Evolutionary conservation across 2,797 vertebrate genomes (phyloP).

Genomic region (Sebastolobus altivelis): DNA sequence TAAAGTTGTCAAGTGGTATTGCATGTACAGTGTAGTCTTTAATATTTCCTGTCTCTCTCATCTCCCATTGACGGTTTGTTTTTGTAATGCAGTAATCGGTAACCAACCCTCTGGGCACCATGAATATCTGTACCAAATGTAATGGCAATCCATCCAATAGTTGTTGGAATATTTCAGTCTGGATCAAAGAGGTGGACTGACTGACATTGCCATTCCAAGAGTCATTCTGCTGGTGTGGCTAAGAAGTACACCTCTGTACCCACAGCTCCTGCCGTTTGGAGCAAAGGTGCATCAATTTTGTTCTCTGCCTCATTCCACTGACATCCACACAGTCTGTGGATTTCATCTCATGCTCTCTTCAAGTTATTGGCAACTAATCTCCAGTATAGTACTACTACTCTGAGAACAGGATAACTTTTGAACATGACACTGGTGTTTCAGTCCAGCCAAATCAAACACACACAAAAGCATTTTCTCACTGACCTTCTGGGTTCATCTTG

Average conservation of each 20-base stretch:
- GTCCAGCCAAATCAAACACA: slow-evolving; percentile 4
- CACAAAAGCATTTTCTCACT: neutral
- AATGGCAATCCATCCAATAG: neutral
- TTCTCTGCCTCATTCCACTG: neutral
- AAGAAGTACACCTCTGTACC: neutral
- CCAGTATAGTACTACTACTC: neutral
- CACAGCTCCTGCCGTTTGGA: neutral
- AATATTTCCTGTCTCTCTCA: too few relatives aligned
- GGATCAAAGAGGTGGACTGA: neutral
- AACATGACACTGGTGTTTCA: neutral
- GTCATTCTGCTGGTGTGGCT: neutral
- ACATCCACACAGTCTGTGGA: neutral
- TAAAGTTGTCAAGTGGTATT: too few relatives aligned
- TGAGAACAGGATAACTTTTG: slow-evolving; percentile 23
- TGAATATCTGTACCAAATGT: neutral
- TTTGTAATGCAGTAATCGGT: too few relatives aligned
- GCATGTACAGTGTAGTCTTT: too few relatives aligned
- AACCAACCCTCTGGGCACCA: too few relatives aligned
- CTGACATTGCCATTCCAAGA: neutral
- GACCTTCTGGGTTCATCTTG: neutral
- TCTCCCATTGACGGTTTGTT: too few relatives aligned
- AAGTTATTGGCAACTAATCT: slow-evolving; percentile 7
- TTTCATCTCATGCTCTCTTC: slow-evolving; percentile 21
- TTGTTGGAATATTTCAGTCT: slow-evolving; percentile 15
- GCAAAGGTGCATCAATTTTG: slow-evolving; percentile 4